These are phyloP conservation scores for Acrocephalus scirpaceus DNA, from an alignment of 2,797 vertebrate species.

Conservation along the genomic window DNA sequence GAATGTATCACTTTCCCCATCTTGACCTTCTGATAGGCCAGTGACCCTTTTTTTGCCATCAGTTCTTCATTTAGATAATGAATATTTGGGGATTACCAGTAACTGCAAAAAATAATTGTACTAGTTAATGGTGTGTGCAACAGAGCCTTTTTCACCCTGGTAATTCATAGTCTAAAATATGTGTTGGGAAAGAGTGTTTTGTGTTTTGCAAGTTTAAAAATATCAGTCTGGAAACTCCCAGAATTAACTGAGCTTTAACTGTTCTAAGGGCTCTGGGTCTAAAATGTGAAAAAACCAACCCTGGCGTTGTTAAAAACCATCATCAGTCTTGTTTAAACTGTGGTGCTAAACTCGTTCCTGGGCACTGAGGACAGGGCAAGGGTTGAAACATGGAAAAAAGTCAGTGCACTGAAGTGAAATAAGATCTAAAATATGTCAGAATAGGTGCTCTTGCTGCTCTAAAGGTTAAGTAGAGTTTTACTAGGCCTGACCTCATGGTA, in stretches of 20 bases:
- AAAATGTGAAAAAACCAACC: background rate
- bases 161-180: background rate
- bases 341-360: background rate
- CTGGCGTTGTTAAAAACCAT: background rate
- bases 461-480: background rate
- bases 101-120: background rate
- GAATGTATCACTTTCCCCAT: background rate
- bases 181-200: background rate
- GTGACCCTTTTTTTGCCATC: background rate
- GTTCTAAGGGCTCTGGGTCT: background rate
- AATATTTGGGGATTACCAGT: slow-evolving; percentile 59
- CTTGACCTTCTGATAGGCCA: background rate
- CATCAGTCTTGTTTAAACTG: background rate
- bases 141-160: background rate
- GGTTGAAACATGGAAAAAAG: background rate
- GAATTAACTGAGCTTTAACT: background rate
- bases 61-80: background rate
- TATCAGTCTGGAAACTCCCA: slow-evolving; percentile 41
- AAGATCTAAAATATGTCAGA: background rate
- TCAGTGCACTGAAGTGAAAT: background rate
- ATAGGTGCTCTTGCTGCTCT: background rate
- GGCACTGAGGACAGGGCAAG: background rate
- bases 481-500: background rate
- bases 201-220: background rate
- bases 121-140: background rate